Evolutionary conservation across 2,113 vertebrate species (phyloP).

Genomic region (Cavia porcellus): DNA sequence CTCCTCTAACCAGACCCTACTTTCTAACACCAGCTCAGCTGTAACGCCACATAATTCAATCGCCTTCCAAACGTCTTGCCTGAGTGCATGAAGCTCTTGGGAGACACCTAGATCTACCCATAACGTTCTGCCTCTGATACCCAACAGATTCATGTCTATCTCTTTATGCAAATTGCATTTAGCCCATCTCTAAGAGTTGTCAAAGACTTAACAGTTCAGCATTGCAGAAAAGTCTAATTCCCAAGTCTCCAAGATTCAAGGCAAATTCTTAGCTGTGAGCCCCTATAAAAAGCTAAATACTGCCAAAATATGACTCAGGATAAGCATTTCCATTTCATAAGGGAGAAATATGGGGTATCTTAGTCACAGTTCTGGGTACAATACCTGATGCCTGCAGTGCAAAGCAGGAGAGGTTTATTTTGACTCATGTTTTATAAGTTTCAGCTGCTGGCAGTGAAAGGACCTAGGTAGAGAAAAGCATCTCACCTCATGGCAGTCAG

Average conservation of each 20-base stretch:
- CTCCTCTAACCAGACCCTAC: not conserved
- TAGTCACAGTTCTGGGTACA: not conserved
- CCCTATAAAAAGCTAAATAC: not conserved
- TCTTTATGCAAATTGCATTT: not conserved
- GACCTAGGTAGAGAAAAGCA: not conserved
- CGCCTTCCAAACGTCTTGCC: not conserved
- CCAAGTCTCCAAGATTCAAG: not conserved
- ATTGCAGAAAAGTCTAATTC: not conserved
- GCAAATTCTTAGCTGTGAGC: not conserved
- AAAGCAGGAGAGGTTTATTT: not conserved
- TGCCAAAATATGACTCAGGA: not conserved
- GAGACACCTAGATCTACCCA: not conserved
- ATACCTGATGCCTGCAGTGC: not conserved
- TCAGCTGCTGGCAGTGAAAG: not conserved
- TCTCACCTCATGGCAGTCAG: not conserved
- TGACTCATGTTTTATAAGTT: not conserved
- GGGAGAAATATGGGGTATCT: not conserved
- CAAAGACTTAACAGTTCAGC: not conserved
- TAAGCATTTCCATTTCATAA: not conserved
- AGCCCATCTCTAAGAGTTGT: not conserved
- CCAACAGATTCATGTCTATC: not conserved
- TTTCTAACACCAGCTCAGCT: not conserved
- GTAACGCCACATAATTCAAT: not conserved
- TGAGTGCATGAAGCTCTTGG: not conserved
- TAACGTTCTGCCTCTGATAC: not conserved